Conservation (phyloP, 2,797 vertebrate genomes). For the Margarornis squamiger region DNA sequence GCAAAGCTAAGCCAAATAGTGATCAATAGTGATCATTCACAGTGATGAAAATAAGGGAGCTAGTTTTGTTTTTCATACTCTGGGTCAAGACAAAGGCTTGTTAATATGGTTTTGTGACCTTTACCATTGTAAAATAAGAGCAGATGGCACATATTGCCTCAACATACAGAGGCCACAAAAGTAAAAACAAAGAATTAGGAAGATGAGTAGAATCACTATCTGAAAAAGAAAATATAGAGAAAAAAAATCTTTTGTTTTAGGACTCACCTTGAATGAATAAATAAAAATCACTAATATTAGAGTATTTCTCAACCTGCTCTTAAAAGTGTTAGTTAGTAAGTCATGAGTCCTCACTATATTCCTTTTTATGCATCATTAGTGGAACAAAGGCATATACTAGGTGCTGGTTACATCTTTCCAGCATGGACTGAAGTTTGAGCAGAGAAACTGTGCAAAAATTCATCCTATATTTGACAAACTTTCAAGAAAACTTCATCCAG, state of each 20-base stretch:
- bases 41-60: neutral
- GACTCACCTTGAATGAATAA: neutral
- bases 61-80: fast-evolving
- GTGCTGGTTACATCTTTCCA: neutral
- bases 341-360: neutral
- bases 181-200: neutral
- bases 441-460: neutral
- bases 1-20: neutral
- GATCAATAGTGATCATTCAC: neutral
- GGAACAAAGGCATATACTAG: neutral
- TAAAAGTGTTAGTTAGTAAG: neutral
- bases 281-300: neutral
- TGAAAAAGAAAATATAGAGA: neutral
- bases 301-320: neutral
- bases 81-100: neutral
- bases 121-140: neutral
- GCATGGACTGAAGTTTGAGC: neutral
- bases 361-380: neutral
- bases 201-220: neutral
- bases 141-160: neutral
- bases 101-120: neutral
- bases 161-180: too few species aligned
- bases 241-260: neutral
- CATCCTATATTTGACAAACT: neutral
- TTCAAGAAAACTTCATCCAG: neutral